Evolutionary conservation across 2,888 invertebrate species (phyloP).

Genomic region (Apoda limacodes): DNA sequence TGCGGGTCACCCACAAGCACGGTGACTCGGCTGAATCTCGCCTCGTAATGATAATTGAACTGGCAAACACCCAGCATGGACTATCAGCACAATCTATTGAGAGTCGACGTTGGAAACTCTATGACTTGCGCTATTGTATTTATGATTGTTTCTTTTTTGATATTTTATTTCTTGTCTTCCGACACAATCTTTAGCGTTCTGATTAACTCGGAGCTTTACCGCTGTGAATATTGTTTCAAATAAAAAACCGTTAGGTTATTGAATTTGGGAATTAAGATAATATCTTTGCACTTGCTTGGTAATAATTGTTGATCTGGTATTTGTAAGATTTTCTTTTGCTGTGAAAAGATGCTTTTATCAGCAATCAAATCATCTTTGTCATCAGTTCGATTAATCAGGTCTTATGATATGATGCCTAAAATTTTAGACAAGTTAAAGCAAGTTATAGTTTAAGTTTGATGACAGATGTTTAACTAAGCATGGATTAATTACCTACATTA

Average conservation of each 20-base stretch:
- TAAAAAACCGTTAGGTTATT: conserved; percentile 36
- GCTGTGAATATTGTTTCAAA: conserved; percentile 62
- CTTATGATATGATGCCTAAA: too few species aligned
- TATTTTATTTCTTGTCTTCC: conserved; percentile 55
- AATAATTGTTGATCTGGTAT: neutral
- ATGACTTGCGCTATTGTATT: conserved; percentile 66
- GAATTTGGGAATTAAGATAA: conserved; percentile 29
- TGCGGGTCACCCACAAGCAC: conserved; percentile 66
- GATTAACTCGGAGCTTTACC: conserved; percentile 62
- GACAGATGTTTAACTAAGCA: too few species aligned
- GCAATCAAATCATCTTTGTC: too few species aligned
- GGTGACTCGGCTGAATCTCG: conserved; percentile 56
- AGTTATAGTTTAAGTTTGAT: too few species aligned
- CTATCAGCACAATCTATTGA: conserved; percentile 58
- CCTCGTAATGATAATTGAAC: conserved; percentile 68
- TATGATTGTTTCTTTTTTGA: conserved; percentile 58
- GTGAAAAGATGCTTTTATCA: too few species aligned
- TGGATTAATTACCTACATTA: too few species aligned
- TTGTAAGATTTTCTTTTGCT: neutral
- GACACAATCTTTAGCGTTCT: conserved; percentile 68
- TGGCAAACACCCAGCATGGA: conserved; percentile 66
- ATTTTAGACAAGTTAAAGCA: too few species aligned
- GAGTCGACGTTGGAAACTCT: conserved; percentile 51
- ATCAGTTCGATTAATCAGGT: too few species aligned
- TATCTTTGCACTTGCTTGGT: neutral